A percentile compares a stretch with the other conserved stretches of the same genome.
Conservation (phyloP, 2,113 vertebrate species). For the Lathamus discolor region DNA sequence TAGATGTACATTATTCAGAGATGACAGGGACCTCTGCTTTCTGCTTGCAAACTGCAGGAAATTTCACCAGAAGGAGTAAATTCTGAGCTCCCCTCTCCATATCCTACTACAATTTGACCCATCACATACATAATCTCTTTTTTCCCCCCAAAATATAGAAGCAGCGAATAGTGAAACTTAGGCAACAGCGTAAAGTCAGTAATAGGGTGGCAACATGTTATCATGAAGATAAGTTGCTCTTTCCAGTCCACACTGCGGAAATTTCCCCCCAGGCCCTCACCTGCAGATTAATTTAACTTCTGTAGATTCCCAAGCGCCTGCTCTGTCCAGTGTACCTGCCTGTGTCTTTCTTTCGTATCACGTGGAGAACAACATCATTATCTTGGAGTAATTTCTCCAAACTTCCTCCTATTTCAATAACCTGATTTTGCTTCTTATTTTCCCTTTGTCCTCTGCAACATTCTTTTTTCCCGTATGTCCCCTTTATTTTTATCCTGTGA, state of each 20-base stretch:
- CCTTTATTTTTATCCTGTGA: background rate
- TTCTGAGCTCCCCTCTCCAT: background rate
- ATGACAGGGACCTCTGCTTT: background rate
- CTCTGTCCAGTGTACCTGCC: background rate
- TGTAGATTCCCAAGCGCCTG: background rate
- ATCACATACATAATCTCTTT: background rate
- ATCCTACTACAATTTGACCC: background rate
- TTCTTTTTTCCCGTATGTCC: background rate
- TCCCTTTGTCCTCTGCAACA: background rate
- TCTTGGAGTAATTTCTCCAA: background rate
- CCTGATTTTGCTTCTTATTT: background rate
- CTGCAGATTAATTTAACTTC: background rate
- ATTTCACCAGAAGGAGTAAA: background rate
- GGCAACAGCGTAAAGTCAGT: background rate
- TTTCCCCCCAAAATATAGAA: accelerated
- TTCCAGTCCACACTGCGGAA: background rate
- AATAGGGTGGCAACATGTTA: background rate
- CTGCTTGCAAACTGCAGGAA: background rate
- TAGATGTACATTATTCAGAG: background rate
- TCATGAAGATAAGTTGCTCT: background rate
- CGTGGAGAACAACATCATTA: background rate
- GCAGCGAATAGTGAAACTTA: background rate
- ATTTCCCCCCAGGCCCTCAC: background rate
- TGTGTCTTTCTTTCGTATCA: background rate
- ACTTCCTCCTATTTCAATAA: background rate